Base-by-base conservation (phyloP, 2,888 invertebrate genomes). In the Hemithea aestivaria region DNA sequence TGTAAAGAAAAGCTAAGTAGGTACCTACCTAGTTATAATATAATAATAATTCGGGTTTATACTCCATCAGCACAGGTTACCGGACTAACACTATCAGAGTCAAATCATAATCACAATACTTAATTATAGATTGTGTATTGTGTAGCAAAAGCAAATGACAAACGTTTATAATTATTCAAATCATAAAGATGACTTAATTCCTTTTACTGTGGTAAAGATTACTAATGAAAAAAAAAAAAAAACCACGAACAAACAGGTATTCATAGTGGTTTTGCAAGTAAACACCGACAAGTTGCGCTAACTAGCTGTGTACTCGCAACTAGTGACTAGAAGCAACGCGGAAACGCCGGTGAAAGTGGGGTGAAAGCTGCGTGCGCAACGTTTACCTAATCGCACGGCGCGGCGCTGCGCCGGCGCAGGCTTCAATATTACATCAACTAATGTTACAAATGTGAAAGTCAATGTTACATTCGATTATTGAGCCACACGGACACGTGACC, bases 271-370 rank as follows among this genome's bases (percentile, higher is more conserved):
- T 36, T 53, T 55, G 58, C 53, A 50, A 60, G 16, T 40, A 58
- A 59, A 54, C n/a, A n/a, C n/a, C n/a, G n/a, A 56, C 6, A 35
- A 55, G 54, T 52, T 51, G 49, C 49, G 52, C 58, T 56, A 66
- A 64, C n/a, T 56, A 47, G 48, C 53, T 57, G 45, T 56, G 62
- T 62, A 59, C 61, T 54, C 57, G 58, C 55, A 50, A 53, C 46
- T 62, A 37, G 45, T 46, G 42, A 44, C 48, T 48, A 50, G 59
- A 51, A 65, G 59, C 64, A 68, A 83, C 72, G 74, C 84, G 87
- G 84, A 85, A 83, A 75, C 73, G 58, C 59, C 62, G 75, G 83
- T 79, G 85, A 84, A 84, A 84, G 84, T 84, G 73, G 70, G 75
- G 82, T 79, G 85, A 85, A 84, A 84, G 85, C 77, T 66, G 72